Evolutionary conservation across 1,140 invertebrate genomes (phyloP).

Genomic region (Atopsyche davidsoni): DNA sequence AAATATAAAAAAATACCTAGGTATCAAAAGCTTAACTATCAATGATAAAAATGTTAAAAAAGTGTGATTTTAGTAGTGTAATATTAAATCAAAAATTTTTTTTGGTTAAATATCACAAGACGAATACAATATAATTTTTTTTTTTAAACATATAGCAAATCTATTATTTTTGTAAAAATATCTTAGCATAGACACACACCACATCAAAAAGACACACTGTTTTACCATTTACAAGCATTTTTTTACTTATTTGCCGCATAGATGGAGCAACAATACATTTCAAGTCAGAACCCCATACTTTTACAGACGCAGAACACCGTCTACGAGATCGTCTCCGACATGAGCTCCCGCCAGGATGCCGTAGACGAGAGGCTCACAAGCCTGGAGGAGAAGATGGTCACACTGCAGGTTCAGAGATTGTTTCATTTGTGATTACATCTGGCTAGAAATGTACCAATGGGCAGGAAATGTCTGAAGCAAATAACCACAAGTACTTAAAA

Average conservation of each 20-base stretch:
- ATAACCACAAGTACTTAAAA: no score
- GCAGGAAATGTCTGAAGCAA: no score
- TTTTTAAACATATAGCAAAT: no score
- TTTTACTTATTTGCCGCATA: conserved; percentile 31
- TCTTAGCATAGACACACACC: conserved; percentile 14
- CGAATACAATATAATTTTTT: no score
- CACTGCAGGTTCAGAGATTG: conserved; percentile 71
- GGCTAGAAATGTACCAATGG: no score
- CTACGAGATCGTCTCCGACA: conserved; percentile 94
- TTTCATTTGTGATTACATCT: no score
- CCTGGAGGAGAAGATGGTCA: conserved; percentile 80
- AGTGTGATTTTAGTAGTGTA: no score
- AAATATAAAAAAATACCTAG: no score
- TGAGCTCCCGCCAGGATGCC: conserved; percentile 84
- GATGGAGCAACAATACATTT: conserved; percentile 47
- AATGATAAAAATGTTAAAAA: no score
- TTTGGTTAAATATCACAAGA: no score
- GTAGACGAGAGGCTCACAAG: conserved; percentile 81
- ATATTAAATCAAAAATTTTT: no score
- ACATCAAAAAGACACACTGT: conserved; percentile 11
- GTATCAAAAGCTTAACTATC: no score
- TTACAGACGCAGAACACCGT: conserved; percentile 94
- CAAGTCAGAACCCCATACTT: conserved; percentile 49
- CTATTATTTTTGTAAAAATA: not conserved
- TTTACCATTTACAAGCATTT: conserved; percentile 8